Percentiles rank a stretch among this genome's conserved stretches.
These are phyloP conservation scores for Trinorchestia longiramus DNA, from an alignment of 1,140 invertebrate species.

Conservation along the genomic window DNA sequence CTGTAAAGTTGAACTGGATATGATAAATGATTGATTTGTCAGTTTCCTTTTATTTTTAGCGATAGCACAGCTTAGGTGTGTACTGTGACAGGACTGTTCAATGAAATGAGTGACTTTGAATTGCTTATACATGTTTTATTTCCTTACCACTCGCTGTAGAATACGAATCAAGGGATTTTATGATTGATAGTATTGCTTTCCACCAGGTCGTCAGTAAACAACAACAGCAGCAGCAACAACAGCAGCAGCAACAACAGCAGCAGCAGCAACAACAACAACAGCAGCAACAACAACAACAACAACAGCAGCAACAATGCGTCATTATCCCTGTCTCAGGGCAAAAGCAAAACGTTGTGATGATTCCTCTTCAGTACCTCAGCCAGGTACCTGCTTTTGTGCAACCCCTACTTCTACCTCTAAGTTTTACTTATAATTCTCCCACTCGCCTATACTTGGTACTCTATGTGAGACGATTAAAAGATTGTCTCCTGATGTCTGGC, in stretches of 20 bases:
- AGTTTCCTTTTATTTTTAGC: neutral
- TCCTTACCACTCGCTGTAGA: neutral
- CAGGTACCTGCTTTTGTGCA: neutral
- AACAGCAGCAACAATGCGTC: conserved; percentile 37
- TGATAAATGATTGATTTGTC: neutral
- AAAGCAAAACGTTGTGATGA: conserved; percentile 42
- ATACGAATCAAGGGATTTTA: neutral
- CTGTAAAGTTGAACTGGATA: neutral
- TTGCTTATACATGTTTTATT: neutral
- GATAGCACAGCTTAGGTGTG: neutral
- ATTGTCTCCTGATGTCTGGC: too few relatives aligned
- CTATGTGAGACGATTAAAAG: neutral
- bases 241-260: conserved; percentile 27
- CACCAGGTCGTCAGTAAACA: neutral
- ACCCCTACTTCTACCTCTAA: neutral
- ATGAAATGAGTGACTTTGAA: neutral
- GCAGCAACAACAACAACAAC: conserved; percentile 19
- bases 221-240: neutral
- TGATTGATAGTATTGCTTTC: neutral
- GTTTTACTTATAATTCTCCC: neutral
- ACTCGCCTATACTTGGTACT: neutral
- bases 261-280: neutral
- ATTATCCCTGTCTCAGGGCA: conserved; percentile 36
- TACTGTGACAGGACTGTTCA: neutral
- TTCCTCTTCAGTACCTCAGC: conserved; percentile 23